phyloP scores from a whole-genome alignment of 2,797 vertebrate species.

The Scolopax bukidnonensis region DNA sequence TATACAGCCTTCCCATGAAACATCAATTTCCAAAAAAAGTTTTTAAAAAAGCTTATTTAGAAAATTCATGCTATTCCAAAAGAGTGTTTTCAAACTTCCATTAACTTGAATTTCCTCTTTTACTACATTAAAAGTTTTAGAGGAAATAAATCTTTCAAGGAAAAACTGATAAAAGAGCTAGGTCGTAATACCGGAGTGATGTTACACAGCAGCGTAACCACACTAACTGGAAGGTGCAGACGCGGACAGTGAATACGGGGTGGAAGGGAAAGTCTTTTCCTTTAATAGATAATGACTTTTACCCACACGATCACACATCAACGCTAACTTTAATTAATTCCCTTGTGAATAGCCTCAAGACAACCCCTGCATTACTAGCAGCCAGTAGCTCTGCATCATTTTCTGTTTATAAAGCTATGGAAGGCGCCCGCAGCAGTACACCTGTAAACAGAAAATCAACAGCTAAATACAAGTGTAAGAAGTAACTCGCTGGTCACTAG shows the following conservation, averaged over 20 bases:
- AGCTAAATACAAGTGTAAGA: not conserved
- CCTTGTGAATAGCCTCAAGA: too few relatives aligned
- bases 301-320: rapidly evolving
- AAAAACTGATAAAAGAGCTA: not conserved
- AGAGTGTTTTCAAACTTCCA: not conserved
- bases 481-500: not conserved
- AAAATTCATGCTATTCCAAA: not conserved
- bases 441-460: not conserved
- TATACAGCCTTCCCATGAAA: not conserved
- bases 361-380: not conserved
- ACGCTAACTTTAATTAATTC: not conserved
- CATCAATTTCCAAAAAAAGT: not conserved
- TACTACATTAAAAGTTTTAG: not conserved
- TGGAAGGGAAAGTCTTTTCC: not conserved
- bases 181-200: not conserved
- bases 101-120: not conserved
- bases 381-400: not conserved
- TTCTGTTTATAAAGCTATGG: not conserved
- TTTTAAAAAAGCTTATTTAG: not conserved
- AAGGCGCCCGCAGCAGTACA: not conserved
- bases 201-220: not conserved
- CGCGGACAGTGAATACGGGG: rapidly evolving
- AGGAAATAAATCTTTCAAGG: not conserved
- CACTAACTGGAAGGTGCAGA: not conserved
- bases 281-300: not conserved